Percentiles rank a stretch among this genome's conserved stretches.
Conservation (phyloP, 1,140 invertebrate genomes). For the Proctacanthus coquilletti region DNA sequence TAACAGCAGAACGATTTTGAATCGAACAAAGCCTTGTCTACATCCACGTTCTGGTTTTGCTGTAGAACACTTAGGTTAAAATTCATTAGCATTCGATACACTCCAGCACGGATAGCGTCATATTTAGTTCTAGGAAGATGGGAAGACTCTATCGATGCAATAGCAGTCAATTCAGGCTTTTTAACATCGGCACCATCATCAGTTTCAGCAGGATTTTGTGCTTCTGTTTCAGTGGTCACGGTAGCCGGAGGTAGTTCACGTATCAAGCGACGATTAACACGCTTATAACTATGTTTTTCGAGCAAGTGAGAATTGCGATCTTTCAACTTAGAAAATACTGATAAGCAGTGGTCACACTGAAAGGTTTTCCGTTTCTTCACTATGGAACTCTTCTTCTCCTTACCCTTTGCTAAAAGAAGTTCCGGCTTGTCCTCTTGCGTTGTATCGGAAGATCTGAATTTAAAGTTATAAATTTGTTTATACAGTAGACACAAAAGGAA, state of each 20-base stretch:
- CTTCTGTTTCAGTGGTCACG: background rate
- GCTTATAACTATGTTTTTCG: slow-evolving; percentile 22
- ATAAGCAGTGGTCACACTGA: slow-evolving; percentile 22
- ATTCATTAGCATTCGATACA: slow-evolving; percentile 1
- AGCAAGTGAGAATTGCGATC: slow-evolving; percentile 28
- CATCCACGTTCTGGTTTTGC: background rate
- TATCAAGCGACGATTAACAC: slow-evolving; percentile 23
- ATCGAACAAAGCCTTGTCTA: background rate
- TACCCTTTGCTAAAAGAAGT: too few relatives aligned
- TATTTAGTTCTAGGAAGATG: slow-evolving; percentile 1
- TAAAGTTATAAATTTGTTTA: too few relatives aligned
- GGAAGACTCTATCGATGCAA: background rate
- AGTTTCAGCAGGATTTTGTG: slow-evolving; percentile 14
- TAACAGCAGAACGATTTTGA: slow-evolving; percentile 29
- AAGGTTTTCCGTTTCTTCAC: slow-evolving; percentile 19
- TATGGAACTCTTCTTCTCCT: too few relatives aligned
- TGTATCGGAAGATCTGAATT: too few relatives aligned
- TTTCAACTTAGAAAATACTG: slow-evolving; percentile 20
- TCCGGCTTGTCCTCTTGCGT: too few relatives aligned
- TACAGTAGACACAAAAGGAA: too few relatives aligned
- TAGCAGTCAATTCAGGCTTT: background rate
- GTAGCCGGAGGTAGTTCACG: slow-evolving; percentile 14
- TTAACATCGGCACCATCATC: background rate
- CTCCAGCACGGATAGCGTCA: background rate
- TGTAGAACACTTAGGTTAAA: slow-evolving; percentile 2